Base-by-base conservation (phyloP, 92 coral and sea anemone species). In the Scolanthus callimorphus region DNA sequence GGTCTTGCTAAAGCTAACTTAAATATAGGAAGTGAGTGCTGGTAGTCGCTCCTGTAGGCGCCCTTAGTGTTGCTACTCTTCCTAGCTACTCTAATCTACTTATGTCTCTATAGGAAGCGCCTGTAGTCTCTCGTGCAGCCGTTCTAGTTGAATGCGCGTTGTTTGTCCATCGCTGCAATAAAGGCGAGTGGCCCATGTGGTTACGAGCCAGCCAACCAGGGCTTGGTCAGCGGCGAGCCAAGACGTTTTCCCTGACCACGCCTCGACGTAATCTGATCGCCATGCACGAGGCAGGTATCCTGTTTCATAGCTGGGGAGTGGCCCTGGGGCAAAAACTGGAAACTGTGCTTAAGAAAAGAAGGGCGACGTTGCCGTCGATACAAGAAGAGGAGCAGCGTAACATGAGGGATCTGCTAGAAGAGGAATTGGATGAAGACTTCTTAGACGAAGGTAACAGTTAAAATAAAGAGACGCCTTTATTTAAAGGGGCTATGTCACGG, bases 371-470 rank as follows among this genome's bases (percentile, higher is more conserved):
- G 49, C 72, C 87, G 28, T 69, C 80, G 0, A 81, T 74, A 39
- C 90, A 81, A 28, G 96, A 87, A 48, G 96, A 74, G 56, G 75
- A 50, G 27, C 80, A 62, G 8, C 78, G 66, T 39, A 3, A 34
- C 17, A 26, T 39, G 21, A 51, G 57, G 31, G 53, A 67, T 29
- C 10, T 51, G 34, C 25, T 49, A 31, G 90, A 83, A 34, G 70
- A 53, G 13, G 90, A 78, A 17, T 2, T 78, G 27, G 97, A 91
- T 34, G 99, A 94, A 61, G 95, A 94, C 54, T 94, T 84, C 51
- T 94, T 94, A 15, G 96, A 94, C 54, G 99, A 94, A 89, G 99
- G 99, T 94, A n/a, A n/a, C n/a, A n/a, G n/a, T n/a, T n/a, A n/a
- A n/a, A n/a, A n/a, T n/a, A n/a, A n/a, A n/a, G n/a, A n/a, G n/a